phyloP scores from a whole-genome alignment of 2,888 invertebrate species.

The Caenorhabditis imperialis region DNA sequence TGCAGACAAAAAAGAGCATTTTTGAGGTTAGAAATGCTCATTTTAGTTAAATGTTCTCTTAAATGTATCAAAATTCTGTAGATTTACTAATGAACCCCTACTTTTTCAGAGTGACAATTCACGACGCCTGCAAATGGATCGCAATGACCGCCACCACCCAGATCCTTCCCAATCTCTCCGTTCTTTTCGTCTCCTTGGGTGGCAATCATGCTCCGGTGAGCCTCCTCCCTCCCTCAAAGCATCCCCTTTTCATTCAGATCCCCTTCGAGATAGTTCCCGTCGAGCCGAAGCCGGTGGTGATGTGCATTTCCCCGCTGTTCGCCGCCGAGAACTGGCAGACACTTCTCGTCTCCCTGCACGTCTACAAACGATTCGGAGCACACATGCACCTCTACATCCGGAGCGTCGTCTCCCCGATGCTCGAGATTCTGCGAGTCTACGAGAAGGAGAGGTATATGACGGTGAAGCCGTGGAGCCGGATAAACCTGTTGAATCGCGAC shows the following conservation, averaged over 20 bases:
- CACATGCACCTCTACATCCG: slow-evolving; percentile 62
- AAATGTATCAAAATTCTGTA: no score
- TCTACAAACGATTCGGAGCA: slow-evolving; percentile 57
- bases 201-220: slow-evolving; percentile 42
- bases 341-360: slow-evolving; percentile 55
- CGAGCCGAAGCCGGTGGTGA: slow-evolving; percentile 46
- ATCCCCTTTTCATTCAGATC: slow-evolving; percentile 40
- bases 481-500: slow-evolving; percentile 44
- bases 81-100: no score
- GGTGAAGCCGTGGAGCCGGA: slow-evolving; percentile 56
- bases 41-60: no score
- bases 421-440: slow-evolving; percentile 53
- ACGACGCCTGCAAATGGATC: slow-evolving; percentile 61
- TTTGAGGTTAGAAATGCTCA: no score
- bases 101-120: slow-evolving; percentile 55
- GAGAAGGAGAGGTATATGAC: slow-evolving; percentile 55
- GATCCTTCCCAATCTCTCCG: slow-evolving; percentile 31
- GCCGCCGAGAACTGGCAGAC: slow-evolving; percentile 63
- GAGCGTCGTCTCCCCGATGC: slow-evolving; percentile 59
- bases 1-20: no score
- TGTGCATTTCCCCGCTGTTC: slow-evolving; percentile 63
- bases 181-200: slow-evolving; percentile 33
- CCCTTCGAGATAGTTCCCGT: slow-evolving; percentile 48
- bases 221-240: not conserved
- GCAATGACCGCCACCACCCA: slow-evolving; percentile 34